These are phyloP conservation scores for Burhinus bistriatus DNA, from an alignment of 2,113 vertebrate species.

Conservation along the genomic window DNA sequence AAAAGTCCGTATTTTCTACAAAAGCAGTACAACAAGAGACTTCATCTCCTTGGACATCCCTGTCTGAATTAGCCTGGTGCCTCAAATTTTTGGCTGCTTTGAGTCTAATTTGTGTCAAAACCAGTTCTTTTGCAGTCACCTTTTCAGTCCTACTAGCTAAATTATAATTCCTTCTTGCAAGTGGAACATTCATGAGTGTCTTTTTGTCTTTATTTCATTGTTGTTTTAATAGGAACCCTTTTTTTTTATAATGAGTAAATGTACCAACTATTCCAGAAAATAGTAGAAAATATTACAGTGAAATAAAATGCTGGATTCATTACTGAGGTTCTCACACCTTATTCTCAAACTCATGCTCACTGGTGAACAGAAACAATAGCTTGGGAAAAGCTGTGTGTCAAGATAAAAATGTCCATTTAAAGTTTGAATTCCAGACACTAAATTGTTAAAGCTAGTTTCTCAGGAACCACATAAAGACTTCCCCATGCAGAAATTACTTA, in stretches of 20 bases:
- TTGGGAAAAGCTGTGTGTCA: conserved; percentile 2
- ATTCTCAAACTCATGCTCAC: not conserved
- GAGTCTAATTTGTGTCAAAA: not conserved
- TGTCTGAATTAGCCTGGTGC: not conserved
- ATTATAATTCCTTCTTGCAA: not conserved
- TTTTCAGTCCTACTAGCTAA: not conserved
- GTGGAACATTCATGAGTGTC: not conserved
- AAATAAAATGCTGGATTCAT: not conserved
- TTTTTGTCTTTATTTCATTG: not conserved
- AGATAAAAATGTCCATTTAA: conserved; percentile 32
- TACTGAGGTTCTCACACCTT: not conserved
- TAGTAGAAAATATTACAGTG: not conserved
- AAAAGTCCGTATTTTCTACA: not conserved
- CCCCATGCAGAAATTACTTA: not conserved
- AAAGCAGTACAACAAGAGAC: not conserved
- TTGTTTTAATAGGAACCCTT: not conserved
- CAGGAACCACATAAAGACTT: not conserved
- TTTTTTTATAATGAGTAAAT: not conserved
- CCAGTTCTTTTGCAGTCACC: not conserved
- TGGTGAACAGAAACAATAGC: not conserved
- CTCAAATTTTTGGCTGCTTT: not conserved
- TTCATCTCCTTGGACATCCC: not conserved
- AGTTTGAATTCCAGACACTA: not conserved
- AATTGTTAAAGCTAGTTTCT: not conserved
- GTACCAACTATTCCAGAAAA: not conserved